These are phyloP conservation scores for Oxygymnocypris stewartii DNA, from an alignment of 2,113 vertebrate species.

Conservation along the genomic window DNA sequence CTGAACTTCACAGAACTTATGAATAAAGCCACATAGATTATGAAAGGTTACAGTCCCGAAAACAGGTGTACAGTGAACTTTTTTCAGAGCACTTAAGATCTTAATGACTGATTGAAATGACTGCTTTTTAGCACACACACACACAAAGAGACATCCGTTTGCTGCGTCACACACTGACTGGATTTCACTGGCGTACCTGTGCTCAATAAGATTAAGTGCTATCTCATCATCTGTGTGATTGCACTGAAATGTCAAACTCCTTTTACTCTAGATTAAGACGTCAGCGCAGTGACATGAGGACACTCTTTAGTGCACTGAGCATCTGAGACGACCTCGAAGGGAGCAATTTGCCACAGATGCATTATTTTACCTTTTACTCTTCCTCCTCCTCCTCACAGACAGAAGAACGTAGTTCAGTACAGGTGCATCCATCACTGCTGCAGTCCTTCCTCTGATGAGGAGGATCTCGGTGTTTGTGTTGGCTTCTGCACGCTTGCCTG, in stretches of 20 bases:
- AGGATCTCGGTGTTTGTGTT: slow-evolving; percentile 27
- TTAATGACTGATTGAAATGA: slow-evolving; percentile 20
- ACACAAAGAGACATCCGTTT: background rate
- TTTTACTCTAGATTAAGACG: slow-evolving; percentile 34
- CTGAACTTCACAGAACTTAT: background rate
- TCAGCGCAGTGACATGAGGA: slow-evolving; percentile 5
- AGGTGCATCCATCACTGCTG: slow-evolving; percentile 14
- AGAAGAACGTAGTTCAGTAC: background rate
- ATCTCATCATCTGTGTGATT: slow-evolving; percentile 49
- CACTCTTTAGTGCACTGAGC: slow-evolving; percentile 11
- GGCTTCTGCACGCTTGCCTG: slow-evolving; percentile 44
- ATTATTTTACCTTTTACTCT: background rate
- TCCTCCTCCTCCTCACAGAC: background rate
- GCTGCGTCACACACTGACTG: slow-evolving; percentile 30
- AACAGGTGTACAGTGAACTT: background rate
- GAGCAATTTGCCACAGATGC: slow-evolving; percentile 14
- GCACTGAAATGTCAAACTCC: slow-evolving; percentile 47
- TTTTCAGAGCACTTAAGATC: background rate
- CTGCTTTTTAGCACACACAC: background rate
- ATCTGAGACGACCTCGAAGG: background rate
- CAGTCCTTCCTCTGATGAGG: slow-evolving; percentile 7
- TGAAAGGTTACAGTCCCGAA: background rate
- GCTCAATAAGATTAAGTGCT: slow-evolving; percentile 52
- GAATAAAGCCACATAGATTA: background rate
- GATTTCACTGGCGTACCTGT: slow-evolving; percentile 40